Evolutionary conservation across 2,113 vertebrate species (phyloP), one percentile per base, ranked within the genome.

Genomic region (Lampris megalopsis): DNA sequence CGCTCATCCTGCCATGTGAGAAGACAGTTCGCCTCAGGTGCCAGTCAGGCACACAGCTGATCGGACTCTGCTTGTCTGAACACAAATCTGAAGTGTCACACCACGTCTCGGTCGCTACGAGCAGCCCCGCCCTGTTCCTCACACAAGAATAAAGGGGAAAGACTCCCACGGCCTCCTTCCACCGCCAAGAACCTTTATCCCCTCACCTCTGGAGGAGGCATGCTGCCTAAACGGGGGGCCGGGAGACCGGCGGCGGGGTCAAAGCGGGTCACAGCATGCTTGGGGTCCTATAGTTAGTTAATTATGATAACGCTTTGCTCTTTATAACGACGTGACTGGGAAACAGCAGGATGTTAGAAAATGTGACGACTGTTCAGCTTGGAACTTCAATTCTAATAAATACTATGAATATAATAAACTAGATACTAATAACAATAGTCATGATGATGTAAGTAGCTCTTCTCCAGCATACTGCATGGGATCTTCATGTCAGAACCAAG

Each of bases 1-100:
- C 49, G 60, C 40, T 69, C 35, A 75, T 71, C 24, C 9, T 72
- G 63, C 54, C 66, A 63, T 70, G 77, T 72, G 75, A 78, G 70
- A 62, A 79, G 80, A 85, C 77, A 85, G 60, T 67, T 6, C 58
- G 67, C 84, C 83, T 77, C 67, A 71, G 52, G 86, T 79, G 42
- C 68, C n/a, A 61, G 42, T 41, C 63, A n/a, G 64, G 59, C 38
- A 45, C 63, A 42, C 49, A 71, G 54, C 59, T 57, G 61, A 52
- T 54, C 50, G 42, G 48, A 65, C 61, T 48, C 63, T 54, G 42
- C 9, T 37, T 58, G 47, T 71, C 56, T 66, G 79, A 65, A 66
- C 75, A 77, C 49, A 64, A 67, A 63, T 71, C 78, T 49, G 70
- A 64, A 72, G 63, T 66, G 70, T 80, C 83, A 80, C 73, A 82